phyloP scores from a whole-genome alignment of 1,140 invertebrate species.

The Caenorhabditis briggsae region DNA sequence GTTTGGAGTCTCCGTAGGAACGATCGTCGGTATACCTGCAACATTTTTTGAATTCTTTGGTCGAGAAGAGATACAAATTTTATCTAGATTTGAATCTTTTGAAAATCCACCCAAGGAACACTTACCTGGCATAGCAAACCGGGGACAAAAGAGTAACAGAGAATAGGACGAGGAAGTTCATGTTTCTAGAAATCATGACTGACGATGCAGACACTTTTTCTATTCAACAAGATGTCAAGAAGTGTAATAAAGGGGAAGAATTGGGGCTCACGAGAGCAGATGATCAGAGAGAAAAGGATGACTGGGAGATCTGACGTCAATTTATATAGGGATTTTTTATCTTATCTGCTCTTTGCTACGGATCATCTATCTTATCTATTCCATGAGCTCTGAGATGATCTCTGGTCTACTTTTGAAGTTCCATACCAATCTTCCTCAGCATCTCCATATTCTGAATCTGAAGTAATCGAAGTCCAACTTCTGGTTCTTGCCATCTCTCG shows the following conservation, averaged over 20 bases:
- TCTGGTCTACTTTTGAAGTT: background rate
- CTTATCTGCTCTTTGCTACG: background rate
- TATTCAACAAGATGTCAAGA: background rate
- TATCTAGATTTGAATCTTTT: background rate
- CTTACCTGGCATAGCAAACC: background rate
- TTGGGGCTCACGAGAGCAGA: slow-evolving; percentile 7
- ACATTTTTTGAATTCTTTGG: slow-evolving; percentile 10
- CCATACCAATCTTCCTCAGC: slow-evolving; percentile 54
- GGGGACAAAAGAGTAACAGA: background rate
- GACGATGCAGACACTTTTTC: slow-evolving; percentile 9
- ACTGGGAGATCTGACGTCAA: slow-evolving; percentile 1
- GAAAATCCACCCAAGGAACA: background rate
- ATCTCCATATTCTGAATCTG: slow-evolving; percentile 49
- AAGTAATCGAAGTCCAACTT: slow-evolving; percentile 46
- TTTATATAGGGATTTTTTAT: slow-evolving; percentile 3
- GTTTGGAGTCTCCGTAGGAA: background rate
- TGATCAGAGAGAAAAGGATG: background rate
- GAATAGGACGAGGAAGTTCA: background rate
- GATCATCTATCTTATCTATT: slow-evolving; percentile 27
- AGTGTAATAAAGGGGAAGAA: background rate
- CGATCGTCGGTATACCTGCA: slow-evolving; percentile 31
- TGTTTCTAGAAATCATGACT: background rate
- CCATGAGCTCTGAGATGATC: background rate
- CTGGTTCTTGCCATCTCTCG: background rate
- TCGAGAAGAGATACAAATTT: background rate